Evolutionary conservation across 1,140 invertebrate species (phyloP).

Genomic region (Sinonovacula constricta): DNA sequence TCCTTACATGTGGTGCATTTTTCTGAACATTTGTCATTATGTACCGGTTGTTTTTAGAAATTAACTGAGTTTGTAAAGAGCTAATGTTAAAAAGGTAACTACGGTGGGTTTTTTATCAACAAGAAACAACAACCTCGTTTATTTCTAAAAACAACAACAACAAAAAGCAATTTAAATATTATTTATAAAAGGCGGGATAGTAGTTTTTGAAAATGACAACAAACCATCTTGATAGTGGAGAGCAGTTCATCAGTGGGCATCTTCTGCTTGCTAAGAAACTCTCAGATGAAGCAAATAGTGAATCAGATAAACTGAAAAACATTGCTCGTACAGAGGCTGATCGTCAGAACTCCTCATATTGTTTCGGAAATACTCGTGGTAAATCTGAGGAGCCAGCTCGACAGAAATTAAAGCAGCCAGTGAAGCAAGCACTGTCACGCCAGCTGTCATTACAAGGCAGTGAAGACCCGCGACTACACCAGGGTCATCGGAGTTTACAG

Average conservation of each 20-base stretch:
- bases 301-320: conserved; percentile 56
- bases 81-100: too few species aligned
- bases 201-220: too few species aligned
- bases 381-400: conserved; percentile 18
- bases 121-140: too few species aligned
- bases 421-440: conserved; percentile 45
- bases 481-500: conserved; percentile 26
- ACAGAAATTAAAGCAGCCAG: conserved; percentile 16
- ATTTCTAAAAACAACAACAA: too few species aligned
- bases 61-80: too few species aligned
- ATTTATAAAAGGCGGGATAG: too few species aligned
- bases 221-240: too few species aligned
- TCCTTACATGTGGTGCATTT: too few species aligned
- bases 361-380: conserved; percentile 8
- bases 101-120: too few species aligned
- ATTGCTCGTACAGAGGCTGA: conserved; percentile 49
- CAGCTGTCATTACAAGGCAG: conserved; percentile 85
- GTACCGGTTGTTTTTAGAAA: too few species aligned
- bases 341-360: conserved; percentile 18
- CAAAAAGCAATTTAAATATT: too few species aligned
- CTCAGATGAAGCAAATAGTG: conserved; percentile 77
- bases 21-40: too few species aligned
- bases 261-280: conserved; percentile 77
- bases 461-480: conserved; percentile 84
- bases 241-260: conserved; percentile 73